phyloP scores from a whole-genome alignment of 2,797 vertebrate genomes.

The Pseudopleuronectes americanus region DNA sequence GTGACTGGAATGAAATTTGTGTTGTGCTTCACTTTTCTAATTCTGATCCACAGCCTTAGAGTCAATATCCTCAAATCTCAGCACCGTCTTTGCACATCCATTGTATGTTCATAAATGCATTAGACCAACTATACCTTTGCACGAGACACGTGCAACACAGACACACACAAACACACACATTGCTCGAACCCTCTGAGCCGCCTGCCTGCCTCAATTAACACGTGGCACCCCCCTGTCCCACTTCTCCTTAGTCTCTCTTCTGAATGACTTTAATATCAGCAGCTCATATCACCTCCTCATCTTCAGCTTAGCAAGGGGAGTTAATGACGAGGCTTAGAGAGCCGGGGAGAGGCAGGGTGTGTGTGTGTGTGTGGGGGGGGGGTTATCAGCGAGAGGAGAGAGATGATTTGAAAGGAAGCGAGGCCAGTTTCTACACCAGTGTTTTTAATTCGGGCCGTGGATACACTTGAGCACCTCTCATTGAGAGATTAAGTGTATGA shows the following conservation, averaged over 20 bases:
- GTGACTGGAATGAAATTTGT: not conserved
- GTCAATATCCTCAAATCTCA: not conserved
- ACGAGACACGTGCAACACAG: not conserved
- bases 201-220: constrained; percentile 74
- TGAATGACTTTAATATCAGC: constrained; percentile 81
- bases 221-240: constrained; percentile 57
- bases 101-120: not conserved
- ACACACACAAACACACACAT: constrained; percentile 7
- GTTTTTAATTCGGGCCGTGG: constrained; percentile 84
- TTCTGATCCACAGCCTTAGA: too few relatives aligned
- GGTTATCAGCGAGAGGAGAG: constrained; percentile 77
- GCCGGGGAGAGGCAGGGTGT: constrained; percentile 27
- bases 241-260: constrained; percentile 67
- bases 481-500: constrained; percentile 80
- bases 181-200: constrained; percentile 52
- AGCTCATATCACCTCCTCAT: constrained; percentile 77
- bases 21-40: too few relatives aligned
- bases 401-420: constrained; percentile 78
- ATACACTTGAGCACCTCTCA: constrained; percentile 83
- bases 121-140: constrained; percentile 9
- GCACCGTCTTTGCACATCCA: not conserved
- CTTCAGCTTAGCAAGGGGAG: constrained; percentile 76
- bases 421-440: constrained; percentile 66
- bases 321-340: constrained; percentile 84
- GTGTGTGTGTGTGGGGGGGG: constrained; percentile 36